Conservation (phyloP, 2,888 invertebrate genomes). For the Ctena decussata region DNA sequence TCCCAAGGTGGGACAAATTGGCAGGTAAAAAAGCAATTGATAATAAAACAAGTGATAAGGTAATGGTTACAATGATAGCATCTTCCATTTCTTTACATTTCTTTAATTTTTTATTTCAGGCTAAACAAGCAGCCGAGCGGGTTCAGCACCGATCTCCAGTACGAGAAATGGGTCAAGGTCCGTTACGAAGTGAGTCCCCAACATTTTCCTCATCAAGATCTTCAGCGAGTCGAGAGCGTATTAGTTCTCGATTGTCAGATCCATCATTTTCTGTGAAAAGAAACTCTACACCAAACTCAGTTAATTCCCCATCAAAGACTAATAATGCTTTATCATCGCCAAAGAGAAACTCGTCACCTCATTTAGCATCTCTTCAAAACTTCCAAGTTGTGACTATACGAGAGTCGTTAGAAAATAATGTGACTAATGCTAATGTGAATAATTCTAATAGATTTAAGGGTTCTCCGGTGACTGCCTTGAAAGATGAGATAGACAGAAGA, state of each 20-base stretch:
- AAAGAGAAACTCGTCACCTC: conserved; percentile 63
- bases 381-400: conserved; percentile 77
- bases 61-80: no score
- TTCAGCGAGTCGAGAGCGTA: conserved; percentile 30
- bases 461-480: conserved; percentile 85
- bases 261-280: conserved; percentile 64
- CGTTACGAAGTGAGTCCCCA: conserved; percentile 61
- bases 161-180: conserved; percentile 32
- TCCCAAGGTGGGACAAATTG: no score
- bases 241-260: conserved; percentile 57
- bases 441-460: conserved; percentile 78
- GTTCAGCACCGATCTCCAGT: conserved; percentile 76
- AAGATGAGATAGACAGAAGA: conserved; percentile 84
- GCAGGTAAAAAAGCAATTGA: no score
- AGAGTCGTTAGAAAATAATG: conserved; percentile 71
- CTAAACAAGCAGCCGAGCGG: conserved; percentile 81
- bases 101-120: conserved; percentile 78
- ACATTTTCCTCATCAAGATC: conserved; percentile 53
- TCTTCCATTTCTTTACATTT: no score
- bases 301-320: conserved; percentile 48
- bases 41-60: no score
- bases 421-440: conserved; percentile 44
- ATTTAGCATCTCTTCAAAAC: conserved; percentile 50
- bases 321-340: conserved; percentile 39
- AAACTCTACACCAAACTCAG: conserved; percentile 68